These are phyloP conservation scores for Agapornis canus DNA, from an alignment of 2,797 vertebrate species.

Conservation along the genomic window DNA sequence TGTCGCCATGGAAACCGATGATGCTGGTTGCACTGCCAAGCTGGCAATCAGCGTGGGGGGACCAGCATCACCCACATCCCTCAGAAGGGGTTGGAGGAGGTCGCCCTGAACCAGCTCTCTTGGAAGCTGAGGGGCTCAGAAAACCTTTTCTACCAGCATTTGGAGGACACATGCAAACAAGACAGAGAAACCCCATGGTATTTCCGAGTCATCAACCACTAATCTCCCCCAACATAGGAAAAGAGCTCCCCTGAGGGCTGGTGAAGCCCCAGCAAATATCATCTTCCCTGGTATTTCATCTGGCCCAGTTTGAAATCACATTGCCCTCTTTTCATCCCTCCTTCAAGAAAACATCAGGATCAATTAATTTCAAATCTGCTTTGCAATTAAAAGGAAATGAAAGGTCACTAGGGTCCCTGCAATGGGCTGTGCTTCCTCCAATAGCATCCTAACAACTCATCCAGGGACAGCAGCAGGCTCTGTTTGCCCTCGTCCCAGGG, in stretches of 20 bases:
- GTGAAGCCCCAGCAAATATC: neutral
- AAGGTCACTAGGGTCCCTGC: neutral
- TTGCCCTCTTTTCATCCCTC: neutral
- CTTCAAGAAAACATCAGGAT: neutral
- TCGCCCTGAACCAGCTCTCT: neutral
- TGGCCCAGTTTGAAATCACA: neutral
- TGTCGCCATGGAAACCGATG: neutral
- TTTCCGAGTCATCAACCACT: neutral
- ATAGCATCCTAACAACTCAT: neutral
- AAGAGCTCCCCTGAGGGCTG: neutral
- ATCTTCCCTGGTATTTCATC: neutral
- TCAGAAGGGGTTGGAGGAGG: neutral
- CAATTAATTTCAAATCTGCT: neutral
- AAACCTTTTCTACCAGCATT: neutral
- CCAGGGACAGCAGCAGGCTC: neutral
- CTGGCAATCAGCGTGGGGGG: neutral
- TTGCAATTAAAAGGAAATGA: neutral
- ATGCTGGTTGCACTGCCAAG: neutral
- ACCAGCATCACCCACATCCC: neutral
- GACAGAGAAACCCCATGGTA: neutral
- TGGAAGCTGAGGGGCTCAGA: neutral
- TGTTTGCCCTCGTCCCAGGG: fast-evolving
- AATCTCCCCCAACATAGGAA: neutral
- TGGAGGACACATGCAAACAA: neutral
- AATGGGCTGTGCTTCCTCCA: neutral